Percentiles rank a stretch among this genome's conserved stretches.
Evolutionary conservation across 2,113 vertebrate genomes (phyloP).

Genomic region (Silurus meridionalis): DNA sequence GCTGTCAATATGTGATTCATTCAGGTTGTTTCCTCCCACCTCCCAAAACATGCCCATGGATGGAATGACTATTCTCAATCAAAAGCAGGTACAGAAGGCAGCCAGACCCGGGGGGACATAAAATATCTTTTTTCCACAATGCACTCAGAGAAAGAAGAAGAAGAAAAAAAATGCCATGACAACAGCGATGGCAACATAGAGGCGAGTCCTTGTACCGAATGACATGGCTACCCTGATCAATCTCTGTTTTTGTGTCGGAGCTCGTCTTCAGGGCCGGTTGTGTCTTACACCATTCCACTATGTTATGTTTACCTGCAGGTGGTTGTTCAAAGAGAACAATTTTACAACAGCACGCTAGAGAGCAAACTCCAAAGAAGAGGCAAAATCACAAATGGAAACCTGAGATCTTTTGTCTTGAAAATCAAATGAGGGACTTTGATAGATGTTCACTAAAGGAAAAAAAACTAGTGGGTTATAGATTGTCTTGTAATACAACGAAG

Average conservation of each 20-base stretch:
- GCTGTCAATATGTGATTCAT: neutral
- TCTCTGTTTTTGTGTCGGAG: neutral
- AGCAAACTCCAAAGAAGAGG: neutral
- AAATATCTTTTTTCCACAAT: neutral
- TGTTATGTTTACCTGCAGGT: constrained; percentile 24
- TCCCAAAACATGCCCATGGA: neutral
- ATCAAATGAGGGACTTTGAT: neutral
- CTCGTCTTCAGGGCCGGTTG: neutral
- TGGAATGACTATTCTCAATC: neutral
- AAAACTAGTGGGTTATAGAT: neutral
- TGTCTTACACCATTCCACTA: constrained; percentile 2
- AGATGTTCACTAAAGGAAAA: neutral
- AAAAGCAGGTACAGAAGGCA: neutral
- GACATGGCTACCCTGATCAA: neutral
- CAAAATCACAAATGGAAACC: neutral
- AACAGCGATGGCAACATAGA: neutral
- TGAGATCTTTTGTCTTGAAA: neutral
- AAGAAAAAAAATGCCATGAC: neutral
- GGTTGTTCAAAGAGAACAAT: neutral
- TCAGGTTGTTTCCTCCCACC: neutral
- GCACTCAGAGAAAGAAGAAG: neutral
- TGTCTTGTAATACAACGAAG: too few species aligned
- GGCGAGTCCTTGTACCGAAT: neutral
- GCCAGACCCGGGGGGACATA: neutral
- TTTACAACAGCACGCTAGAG: neutral